phyloP scores from a whole-genome alignment of 2,888 invertebrate species.

The Chloroclysta siterata region DNA sequence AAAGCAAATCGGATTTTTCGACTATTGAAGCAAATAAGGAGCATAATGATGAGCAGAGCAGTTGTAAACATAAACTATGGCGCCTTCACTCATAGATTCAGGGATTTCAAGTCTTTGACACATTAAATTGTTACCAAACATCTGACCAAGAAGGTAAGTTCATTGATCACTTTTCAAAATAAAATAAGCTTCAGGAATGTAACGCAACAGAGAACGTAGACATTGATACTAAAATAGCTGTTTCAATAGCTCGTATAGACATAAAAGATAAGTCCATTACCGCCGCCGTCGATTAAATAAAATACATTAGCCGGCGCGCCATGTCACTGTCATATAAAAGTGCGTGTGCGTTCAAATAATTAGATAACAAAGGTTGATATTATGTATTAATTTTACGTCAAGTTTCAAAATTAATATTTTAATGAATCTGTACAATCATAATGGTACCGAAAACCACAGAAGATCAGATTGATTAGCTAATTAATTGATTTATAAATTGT shows the following conservation, averaged over 20 bases:
- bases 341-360: constrained; percentile 29
- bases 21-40: too few relatives aligned
- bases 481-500: too few relatives aligned
- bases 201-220: constrained; percentile 2
- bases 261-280: constrained; percentile 48
- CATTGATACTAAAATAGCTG: constrained; percentile 20
- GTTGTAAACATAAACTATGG: too few relatives aligned
- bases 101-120: too few relatives aligned
- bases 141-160: too few relatives aligned
- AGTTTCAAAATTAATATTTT: background rate
- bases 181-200: background rate
- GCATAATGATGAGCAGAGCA: too few relatives aligned
- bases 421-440: background rate
- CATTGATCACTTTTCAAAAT: too few relatives aligned
- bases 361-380: constrained; percentile 6
- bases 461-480: too few relatives aligned
- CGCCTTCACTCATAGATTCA: too few relatives aligned
- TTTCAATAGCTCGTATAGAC: constrained; percentile 20
- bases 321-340: constrained; percentile 48
- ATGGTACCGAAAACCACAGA: too few relatives aligned
- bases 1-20: too few relatives aligned
- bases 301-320: constrained; percentile 51
- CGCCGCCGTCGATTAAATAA: constrained; percentile 41
- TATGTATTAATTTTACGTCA: background rate
- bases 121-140: too few relatives aligned